Base-by-base conservation (phyloP, 2,113 vertebrate species). In the Leptobrachium leishanense region DNA sequence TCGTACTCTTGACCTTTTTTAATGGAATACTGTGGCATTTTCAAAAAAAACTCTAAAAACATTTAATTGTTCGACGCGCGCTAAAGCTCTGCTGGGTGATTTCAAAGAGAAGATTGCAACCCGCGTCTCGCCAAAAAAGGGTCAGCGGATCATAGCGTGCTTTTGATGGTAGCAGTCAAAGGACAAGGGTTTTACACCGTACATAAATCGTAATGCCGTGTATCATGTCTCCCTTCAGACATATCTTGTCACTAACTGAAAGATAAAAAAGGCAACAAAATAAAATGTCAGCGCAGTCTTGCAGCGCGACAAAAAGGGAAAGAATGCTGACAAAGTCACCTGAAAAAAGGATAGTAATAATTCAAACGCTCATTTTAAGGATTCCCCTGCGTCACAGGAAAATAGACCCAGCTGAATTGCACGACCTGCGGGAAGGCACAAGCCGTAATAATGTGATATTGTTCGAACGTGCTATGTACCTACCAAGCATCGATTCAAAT, bases 131-230 rank as follows among this genome's bases (percentile, higher is more conserved):
- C 69, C 59, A 72, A 63, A 54, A 78, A 72, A 72, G 57, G 77
- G 77, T 72, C 69, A 79, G 42, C 7, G 13, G 44, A 79, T 79
- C 59, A 79, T 6, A 55, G 54, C 4, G 7, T 66, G 39, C 59
- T 66, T 41, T 79, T 79, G 66, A 79, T 72, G 70, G 69, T 66
- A 66, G 76, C 42, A 79, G 59, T 72, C 77, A 79, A 79, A 79
- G 62, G 69, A 72, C 77, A 72, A 72, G 77, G 66, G 59, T 69
- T 79, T 79, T 72, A 72, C 77, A 72, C 69, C 66, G 43, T 72
- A 66, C 77, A 79, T 79, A 72, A 65, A 79, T 79, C 41, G 39
- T 54, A 72, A 66, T 72, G 69, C 69, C 69, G 66, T 66, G 69
- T 72, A 72, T 79, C 69, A 55, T 65, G 55, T 72, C 40, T 72